Evolutionary conservation across 37 sponge, comb jelly and placozoan species (phyloP).

Genomic region (Petrosia ficiformis): DNA sequence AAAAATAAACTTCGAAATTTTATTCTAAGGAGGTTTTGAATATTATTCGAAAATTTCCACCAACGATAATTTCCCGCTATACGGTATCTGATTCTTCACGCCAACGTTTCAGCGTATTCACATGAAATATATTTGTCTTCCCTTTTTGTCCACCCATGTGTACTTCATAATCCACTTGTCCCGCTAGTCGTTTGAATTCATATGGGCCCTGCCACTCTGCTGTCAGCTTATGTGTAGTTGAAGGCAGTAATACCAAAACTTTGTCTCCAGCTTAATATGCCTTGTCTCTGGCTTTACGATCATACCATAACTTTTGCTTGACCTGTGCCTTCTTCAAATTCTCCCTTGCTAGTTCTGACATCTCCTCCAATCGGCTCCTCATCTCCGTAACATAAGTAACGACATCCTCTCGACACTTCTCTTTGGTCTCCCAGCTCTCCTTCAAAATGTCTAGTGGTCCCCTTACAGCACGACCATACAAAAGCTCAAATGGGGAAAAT

Average conservation of each 20-base stretch:
- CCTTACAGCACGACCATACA: too few relatives aligned
- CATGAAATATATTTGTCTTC: conserved; percentile 18
- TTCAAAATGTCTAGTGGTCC: not conserved
- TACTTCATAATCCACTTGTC: conserved; percentile 20
- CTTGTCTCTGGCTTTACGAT: too few relatives aligned
- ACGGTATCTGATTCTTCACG: not conserved
- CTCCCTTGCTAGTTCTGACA: conserved; percentile 6
- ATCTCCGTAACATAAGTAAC: not conserved
- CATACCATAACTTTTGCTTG: conserved; percentile 23
- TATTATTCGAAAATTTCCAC: too few relatives aligned
- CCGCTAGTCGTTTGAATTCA: not conserved
- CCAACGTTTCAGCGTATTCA: conserved; percentile 38
- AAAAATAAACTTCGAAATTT: too few relatives aligned
- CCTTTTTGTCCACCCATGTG: not conserved
- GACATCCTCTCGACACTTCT: conserved; percentile 12
- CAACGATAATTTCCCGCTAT: too few relatives aligned
- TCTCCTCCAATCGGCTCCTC: conserved; percentile 1
- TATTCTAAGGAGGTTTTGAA: too few relatives aligned
- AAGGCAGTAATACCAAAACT: conserved; percentile 19
- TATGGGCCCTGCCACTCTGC: conserved; percentile 34
- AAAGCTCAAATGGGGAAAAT: too few relatives aligned
- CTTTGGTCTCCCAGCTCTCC: conserved; percentile 4
- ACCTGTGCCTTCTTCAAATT: conserved; percentile 20
- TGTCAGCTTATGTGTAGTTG: conserved; percentile 17
- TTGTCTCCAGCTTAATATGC: conserved; percentile 16